These are phyloP conservation scores for Cosmorhoe ocellata DNA, from an alignment of 2,888 invertebrate species.

Conservation along the genomic window DNA sequence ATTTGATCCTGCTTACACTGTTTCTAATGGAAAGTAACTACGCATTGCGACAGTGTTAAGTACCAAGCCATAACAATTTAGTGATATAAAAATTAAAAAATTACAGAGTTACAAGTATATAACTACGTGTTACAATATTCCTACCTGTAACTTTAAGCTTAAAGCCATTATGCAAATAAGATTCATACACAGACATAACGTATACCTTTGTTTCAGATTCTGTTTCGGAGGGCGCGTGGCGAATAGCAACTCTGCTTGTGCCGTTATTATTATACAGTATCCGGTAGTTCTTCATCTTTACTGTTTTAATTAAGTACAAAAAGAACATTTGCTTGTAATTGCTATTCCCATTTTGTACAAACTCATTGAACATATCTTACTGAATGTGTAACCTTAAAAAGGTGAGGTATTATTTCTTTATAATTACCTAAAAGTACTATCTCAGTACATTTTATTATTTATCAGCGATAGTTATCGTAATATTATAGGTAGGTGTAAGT, in stretches of 20 bases:
- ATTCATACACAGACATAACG: slow-evolving; percentile 9
- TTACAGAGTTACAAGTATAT: slow-evolving; percentile 4
- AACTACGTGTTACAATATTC: slow-evolving; percentile 11
- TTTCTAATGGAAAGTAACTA: no score
- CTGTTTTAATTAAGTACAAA: slow-evolving; percentile 44
- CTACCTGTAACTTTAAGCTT: slow-evolving; percentile 21
- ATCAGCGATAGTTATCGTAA: no score
- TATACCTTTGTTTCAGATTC: slow-evolving; percentile 63
- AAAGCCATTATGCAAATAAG: slow-evolving; percentile 23
- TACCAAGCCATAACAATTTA: no score
- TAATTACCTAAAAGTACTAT: background rate
- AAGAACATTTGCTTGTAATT: slow-evolving; percentile 32
- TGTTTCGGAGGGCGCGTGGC: slow-evolving; percentile 48
- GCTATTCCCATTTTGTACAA: slow-evolving; percentile 60
- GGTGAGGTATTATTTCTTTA: slow-evolving; percentile 10
- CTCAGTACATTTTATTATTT: no score
- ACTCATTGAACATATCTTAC: slow-evolving; percentile 63
- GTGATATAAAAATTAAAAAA: no score
- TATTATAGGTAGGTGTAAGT: no score
- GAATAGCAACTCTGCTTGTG: slow-evolving; percentile 53
- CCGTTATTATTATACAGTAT: slow-evolving; percentile 56
- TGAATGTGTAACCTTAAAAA: slow-evolving; percentile 31
- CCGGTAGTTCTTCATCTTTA: slow-evolving; percentile 62
- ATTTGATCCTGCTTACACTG: no score
- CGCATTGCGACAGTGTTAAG: no score